Conservation (phyloP, 1,140 invertebrate genomes). For the Ephestia elutella region DNA sequence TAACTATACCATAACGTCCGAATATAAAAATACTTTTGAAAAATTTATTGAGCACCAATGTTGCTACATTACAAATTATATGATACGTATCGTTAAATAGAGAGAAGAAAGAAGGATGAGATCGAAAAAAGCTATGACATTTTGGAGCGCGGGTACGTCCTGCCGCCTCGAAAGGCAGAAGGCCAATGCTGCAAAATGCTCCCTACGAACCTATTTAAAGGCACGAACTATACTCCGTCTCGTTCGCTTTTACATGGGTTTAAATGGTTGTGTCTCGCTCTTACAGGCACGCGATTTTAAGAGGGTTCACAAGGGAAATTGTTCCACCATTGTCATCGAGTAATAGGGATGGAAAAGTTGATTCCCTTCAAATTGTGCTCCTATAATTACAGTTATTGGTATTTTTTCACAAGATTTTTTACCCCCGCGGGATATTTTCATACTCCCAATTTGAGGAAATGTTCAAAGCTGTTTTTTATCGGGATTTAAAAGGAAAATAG, state of each 20-base stretch:
- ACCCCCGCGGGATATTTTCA: background rate
- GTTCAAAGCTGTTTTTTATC: too few relatives aligned
- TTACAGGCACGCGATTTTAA: slow-evolving; percentile 28
- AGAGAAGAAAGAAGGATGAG: slow-evolving; percentile 35
- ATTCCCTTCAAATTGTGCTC: slow-evolving; percentile 59
- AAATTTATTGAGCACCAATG: slow-evolving; percentile 60
- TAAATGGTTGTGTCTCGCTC: slow-evolving; percentile 14
- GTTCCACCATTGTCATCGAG: slow-evolving; percentile 56
- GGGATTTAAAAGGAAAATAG: too few relatives aligned
- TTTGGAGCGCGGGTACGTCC: slow-evolving; percentile 32
- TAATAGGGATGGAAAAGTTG: slow-evolving; percentile 66
- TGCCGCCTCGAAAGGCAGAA: slow-evolving; percentile 39
- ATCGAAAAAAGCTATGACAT: slow-evolving; percentile 44
- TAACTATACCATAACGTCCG: slow-evolving; percentile 42
- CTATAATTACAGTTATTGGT: slow-evolving; percentile 60
- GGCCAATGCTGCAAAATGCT: slow-evolving; percentile 41
- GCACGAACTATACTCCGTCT: slow-evolving; percentile 5
- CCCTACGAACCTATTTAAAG: slow-evolving; percentile 43
- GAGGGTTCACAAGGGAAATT: slow-evolving; percentile 58
- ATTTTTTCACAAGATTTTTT: background rate
- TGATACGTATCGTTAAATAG: slow-evolving; percentile 65
- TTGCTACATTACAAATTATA: slow-evolving; percentile 43
- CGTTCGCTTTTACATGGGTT: slow-evolving; percentile 9
- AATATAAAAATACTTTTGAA: slow-evolving; percentile 59
- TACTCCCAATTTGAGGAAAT: slow-evolving; percentile 23